A percentile compares a stretch with the other conserved stretches of the same genome.
phyloP scores from a whole-genome alignment of 2,113 vertebrate genomes.

The Tragelaphus buxtoni region DNA sequence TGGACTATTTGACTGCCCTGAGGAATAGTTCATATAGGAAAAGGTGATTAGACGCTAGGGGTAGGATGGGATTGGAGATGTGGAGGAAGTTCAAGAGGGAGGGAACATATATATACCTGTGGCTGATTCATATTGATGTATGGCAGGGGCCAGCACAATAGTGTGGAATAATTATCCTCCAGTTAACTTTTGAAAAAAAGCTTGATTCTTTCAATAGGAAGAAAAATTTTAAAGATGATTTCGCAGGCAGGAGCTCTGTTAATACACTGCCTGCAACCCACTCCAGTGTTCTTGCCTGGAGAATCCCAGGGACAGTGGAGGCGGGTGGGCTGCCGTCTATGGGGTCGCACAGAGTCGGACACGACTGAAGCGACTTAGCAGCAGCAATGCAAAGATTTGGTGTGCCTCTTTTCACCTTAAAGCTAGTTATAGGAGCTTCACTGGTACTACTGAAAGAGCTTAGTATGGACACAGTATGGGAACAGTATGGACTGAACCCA shows the following conservation, averaged over 20 bases:
- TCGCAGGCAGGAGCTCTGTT: background rate
- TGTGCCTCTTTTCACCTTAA: background rate
- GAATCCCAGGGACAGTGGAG: too few relatives aligned
- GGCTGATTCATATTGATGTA: background rate
- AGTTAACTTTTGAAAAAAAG: background rate
- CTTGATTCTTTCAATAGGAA: background rate
- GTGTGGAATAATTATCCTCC: background rate
- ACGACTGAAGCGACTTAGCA: too few relatives aligned
- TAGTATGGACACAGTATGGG: background rate
- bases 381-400: background rate
- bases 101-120: background rate
- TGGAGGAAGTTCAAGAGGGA: background rate
- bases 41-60: background rate
- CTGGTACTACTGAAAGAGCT: background rate
- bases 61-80: background rate
- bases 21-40: background rate
- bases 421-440: background rate
- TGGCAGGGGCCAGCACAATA: fast-evolving
- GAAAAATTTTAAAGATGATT: background rate
- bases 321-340: too few relatives aligned
- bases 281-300: too few relatives aligned
- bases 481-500: background rate
- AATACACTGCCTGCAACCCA: background rate
- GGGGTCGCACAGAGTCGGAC: too few relatives aligned
- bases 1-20: background rate